These are phyloP conservation scores for Periplaneta americana DNA, from an alignment of 1,140 invertebrate genomes.

Conservation along the genomic window DNA sequence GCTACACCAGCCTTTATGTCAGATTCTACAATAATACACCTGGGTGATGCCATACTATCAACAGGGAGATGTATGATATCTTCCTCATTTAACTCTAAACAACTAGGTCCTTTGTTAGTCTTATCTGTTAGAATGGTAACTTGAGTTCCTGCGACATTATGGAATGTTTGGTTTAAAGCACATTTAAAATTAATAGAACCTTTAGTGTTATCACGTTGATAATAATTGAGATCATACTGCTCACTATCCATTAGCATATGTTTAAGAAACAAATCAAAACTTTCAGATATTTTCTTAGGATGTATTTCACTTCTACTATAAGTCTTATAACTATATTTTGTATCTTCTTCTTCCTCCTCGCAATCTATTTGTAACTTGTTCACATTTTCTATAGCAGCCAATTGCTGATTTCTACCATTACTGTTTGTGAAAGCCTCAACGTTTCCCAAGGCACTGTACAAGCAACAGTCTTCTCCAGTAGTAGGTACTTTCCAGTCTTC, in stretches of 20 bases:
- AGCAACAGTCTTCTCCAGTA: not conserved
- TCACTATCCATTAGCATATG: not conserved
- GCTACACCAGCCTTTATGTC: not conserved
- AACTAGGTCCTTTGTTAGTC: not conserved
- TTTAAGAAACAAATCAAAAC: not conserved
- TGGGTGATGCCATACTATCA: not conserved
- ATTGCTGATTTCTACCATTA: not conserved
- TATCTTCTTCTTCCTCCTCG: no score
- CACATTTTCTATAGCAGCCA: not conserved
- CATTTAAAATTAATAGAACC: not conserved
- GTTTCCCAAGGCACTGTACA: not conserved
- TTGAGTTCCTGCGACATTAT: no score
- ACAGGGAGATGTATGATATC: not conserved
- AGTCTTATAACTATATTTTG: not conserved
- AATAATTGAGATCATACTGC: not conserved
- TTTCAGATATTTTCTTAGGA: not conserved
- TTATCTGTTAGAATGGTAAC: not conserved
- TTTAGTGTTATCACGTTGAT: not conserved
- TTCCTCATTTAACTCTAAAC: not conserved
- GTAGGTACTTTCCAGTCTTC: not conserved
- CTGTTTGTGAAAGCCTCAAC: not conserved
- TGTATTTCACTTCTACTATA: not conserved
- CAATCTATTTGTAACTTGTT: not conserved
- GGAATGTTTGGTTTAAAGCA: not conserved
- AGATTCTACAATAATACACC: not conserved